Evolutionary conservation across 2,797 vertebrate species (phyloP), one percentile per base, ranked within the genome.

Genomic region (Diplodus puntazzo): DNA sequence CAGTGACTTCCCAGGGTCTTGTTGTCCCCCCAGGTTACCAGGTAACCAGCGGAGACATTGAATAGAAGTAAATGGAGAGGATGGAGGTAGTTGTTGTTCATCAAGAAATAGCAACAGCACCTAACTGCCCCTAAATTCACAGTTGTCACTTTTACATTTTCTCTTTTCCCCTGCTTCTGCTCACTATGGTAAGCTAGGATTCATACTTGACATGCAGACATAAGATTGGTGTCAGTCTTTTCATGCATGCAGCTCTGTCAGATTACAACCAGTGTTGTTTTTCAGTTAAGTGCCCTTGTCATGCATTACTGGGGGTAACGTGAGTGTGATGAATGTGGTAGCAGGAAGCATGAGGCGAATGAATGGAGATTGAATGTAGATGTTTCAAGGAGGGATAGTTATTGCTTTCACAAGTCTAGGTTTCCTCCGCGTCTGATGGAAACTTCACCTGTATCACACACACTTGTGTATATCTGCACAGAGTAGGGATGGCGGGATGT

Each of bases 251-350:
- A 59, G 50, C 30, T 34, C 49, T 17, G 57, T 68, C 34, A 64
- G 42, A 60, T 69, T 73, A 73, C 59, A 65, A 1, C 27, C 16
- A 43, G 0, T 53, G 20, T 68, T n/a, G 64, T 39, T 75, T 73
- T 75, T 79, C 49, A 20, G 45, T 68, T 62, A 49, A 68, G 46
- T 69, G 53, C 27, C 20, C 12, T 48, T 27, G 52, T 43, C 52
- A 52, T 55, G 43, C 61, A 43, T 50, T 52, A 27, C 57, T 0
- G 2, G 21, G 2, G 16, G 54, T 59, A 60, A 67, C 2, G 3
- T 23, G 63, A 65, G 53, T 50, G 67, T 46, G 63, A 66, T 53
- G 63, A 46, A n/a, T 55, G 27, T 55, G 67, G 64, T 21, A 18
- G 53, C 18, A 48, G 23, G 34, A 50, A 39, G 39, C 39, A 18